phyloP scores from a whole-genome alignment of 2,888 invertebrate genomes.

The Neocrepidodera transversa region DNA sequence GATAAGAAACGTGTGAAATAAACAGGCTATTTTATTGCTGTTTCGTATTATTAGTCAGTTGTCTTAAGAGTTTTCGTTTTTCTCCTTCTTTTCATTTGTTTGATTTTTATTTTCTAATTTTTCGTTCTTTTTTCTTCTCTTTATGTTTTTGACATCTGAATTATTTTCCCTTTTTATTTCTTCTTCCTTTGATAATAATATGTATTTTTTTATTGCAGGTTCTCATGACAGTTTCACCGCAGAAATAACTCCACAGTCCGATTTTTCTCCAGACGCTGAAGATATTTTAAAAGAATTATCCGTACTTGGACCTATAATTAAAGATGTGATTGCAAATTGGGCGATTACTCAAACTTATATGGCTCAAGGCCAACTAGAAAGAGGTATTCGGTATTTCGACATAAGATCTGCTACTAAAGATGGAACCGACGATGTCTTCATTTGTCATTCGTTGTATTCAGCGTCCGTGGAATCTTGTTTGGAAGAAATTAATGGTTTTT shows the following conservation, averaged over 20 bases:
- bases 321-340: slow-evolving; percentile 67
- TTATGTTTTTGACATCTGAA: no score
- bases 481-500: slow-evolving; percentile 70
- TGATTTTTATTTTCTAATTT: no score
- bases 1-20: no score
- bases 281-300: slow-evolving; percentile 67
- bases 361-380: slow-evolving; percentile 73
- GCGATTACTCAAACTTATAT: slow-evolving; percentile 76
- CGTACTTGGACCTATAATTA: slow-evolving; percentile 71
- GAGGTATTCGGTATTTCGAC: slow-evolving; percentile 86
- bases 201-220: slow-evolving; percentile 63
- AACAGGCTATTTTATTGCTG: no score
- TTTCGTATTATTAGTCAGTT: no score
- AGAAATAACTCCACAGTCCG: slow-evolving; percentile 70
- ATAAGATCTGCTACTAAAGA: slow-evolving; percentile 75
- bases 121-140: no score
- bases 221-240: slow-evolving; percentile 87
- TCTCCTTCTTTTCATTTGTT: no score
- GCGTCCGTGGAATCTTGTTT: slow-evolving; percentile 71
- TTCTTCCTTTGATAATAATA: no score
- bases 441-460: slow-evolving; percentile 84
- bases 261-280: slow-evolving; percentile 80
- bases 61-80: no score
- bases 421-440: slow-evolving; percentile 67
- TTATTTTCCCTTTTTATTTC: no score